Conservation (phyloP, 2,797 vertebrate genomes). For the Prionace glauca region DNA sequence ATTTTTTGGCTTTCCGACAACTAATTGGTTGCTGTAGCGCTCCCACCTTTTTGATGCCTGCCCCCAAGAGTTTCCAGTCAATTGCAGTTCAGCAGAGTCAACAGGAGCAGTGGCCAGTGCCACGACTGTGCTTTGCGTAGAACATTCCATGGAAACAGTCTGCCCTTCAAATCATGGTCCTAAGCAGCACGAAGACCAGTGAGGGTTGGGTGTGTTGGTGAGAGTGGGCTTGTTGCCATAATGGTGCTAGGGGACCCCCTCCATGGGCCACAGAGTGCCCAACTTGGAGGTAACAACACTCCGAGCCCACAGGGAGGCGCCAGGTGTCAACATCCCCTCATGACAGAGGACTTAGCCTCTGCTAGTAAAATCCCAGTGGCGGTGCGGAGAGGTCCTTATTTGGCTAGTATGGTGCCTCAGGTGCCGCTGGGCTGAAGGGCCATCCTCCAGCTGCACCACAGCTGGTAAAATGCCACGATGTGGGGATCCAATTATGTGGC, state of each 20-base stretch:
- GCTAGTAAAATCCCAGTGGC: neutral
- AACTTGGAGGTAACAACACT: neutral
- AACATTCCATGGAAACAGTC: neutral
- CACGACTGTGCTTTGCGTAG: neutral
- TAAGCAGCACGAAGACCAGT: too few species aligned
- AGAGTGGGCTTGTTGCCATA: neutral
- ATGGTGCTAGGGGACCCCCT: neutral
- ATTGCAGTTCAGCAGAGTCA: neutral
- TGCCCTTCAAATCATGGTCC: neutral
- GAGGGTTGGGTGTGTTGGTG: neutral
- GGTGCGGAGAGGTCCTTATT: too few species aligned
- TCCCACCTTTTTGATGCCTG: neutral
- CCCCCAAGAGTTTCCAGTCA: neutral
- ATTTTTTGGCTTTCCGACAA: neutral
- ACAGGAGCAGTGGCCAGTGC: too few species aligned
- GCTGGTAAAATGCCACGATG: too few species aligned
- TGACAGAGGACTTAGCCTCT: neutral
- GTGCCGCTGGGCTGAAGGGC: too few species aligned
- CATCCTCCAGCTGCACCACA: too few species aligned
- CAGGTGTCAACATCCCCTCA: neutral
- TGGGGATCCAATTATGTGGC: neutral
- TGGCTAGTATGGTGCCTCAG: too few species aligned
- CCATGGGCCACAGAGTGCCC: neutral
- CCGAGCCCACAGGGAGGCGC: neutral
- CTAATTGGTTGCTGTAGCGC: neutral